Percentiles rank a stretch among this genome's conserved stretches.
Evolutionary conservation across 2,113 vertebrate species (phyloP).

Genomic region (Sorex fumeus): DNA sequence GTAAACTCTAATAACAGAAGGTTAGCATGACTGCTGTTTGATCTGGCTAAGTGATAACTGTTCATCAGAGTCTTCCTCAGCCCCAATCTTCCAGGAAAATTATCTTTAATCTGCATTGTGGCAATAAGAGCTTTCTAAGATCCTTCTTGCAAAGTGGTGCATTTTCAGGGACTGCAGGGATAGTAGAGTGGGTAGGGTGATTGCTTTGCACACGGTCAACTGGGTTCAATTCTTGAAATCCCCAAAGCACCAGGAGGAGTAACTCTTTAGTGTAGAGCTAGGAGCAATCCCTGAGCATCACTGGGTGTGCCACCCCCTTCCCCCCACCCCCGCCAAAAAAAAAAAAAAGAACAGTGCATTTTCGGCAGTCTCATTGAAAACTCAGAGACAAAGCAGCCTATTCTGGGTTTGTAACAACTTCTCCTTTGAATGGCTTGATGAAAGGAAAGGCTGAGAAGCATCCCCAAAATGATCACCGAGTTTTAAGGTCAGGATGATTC

Average conservation of each 20-base stretch:
- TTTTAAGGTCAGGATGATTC: slow-evolving; percentile 69
- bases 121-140: too few relatives aligned
- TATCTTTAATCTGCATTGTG: neutral
- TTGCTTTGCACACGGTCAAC: neutral
- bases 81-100: neutral
- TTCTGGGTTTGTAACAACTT: neutral
- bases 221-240: neutral
- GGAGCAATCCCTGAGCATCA: too few relatives aligned
- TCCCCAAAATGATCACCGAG: slow-evolving; percentile 18
- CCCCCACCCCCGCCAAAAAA: too few relatives aligned
- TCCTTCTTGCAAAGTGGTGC: neutral
- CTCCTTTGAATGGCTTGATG: neutral
- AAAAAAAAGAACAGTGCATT: too few relatives aligned
- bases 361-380: neutral
- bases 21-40: neutral
- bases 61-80: neutral
- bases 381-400: neutral
- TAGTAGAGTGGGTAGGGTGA: too few relatives aligned
- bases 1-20: neutral
- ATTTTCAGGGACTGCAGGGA: neutral
- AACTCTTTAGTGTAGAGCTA: too few relatives aligned
- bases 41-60: neutral
- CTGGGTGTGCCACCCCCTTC: too few relatives aligned
- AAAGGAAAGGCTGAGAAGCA: neutral
- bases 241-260: too few relatives aligned